Conservation (phyloP, 2,797 vertebrate species). For the Mormyrops attenuatus region DNA sequence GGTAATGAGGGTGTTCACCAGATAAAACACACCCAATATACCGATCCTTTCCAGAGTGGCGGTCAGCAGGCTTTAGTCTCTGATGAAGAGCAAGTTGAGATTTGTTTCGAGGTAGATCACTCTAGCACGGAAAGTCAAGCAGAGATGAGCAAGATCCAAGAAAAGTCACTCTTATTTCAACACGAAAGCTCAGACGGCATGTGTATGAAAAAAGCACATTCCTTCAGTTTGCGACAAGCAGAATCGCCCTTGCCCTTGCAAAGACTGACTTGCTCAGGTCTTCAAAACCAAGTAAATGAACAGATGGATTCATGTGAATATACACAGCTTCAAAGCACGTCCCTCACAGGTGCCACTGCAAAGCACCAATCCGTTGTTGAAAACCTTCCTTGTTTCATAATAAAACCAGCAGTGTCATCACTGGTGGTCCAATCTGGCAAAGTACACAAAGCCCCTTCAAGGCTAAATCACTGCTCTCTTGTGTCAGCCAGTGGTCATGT, state of each 20-base stretch:
- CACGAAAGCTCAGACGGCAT: conserved; percentile 10
- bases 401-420: background rate
- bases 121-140: conserved; percentile 15
- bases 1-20: conserved; percentile 41
- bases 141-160: conserved; percentile 27
- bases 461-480: conserved; percentile 25
- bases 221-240: conserved; percentile 26
- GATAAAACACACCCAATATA: conserved; percentile 25
- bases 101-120: conserved; percentile 52
- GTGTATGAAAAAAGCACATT: conserved; percentile 31
- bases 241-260: conserved; percentile 29
- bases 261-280: conserved; percentile 19
- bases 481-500: conserved; percentile 20
- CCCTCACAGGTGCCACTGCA: background rate
- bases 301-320: background rate
- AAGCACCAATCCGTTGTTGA: background rate
- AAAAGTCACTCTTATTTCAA: background rate
- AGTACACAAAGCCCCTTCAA: conserved; percentile 21
- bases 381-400: background rate
- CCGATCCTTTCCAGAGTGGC: conserved; percentile 10
- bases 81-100: conserved; percentile 79
- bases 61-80: conserved; percentile 52
- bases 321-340: background rate
- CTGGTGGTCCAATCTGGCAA: conserved; percentile 28
- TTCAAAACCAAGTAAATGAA: background rate